phyloP scores from a whole-genome alignment of 2,797 vertebrate genomes.

The Rousettus madagascariensis region DNA sequence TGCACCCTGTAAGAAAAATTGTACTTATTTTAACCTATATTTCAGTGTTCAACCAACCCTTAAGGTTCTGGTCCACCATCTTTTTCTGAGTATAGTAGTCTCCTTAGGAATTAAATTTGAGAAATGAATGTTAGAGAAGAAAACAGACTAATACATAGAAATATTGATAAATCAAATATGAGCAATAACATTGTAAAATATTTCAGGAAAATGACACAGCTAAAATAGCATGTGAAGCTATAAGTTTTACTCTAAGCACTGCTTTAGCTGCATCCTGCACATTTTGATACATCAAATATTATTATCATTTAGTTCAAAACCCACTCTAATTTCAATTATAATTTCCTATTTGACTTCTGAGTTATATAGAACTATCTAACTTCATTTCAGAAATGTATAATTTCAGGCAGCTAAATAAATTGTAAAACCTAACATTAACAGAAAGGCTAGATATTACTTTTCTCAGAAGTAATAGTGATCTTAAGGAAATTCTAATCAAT shows the following conservation, averaged over 20 bases:
- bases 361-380: neutral
- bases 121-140: neutral
- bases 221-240: neutral
- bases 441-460: neutral
- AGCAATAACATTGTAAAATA: neutral
- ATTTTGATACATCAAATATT: neutral
- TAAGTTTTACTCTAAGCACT: neutral
- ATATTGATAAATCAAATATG: neutral
- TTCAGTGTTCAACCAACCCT: neutral
- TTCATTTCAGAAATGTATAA: neutral
- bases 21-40: neutral
- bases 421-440: neutral
- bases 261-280: neutral
- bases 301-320: neutral
- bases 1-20: neutral
- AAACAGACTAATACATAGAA: neutral
- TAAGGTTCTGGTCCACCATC: neutral
- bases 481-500: neutral
- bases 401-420: neutral
- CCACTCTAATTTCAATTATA: neutral
- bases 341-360: neutral
- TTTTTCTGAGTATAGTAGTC: neutral
- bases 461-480: neutral
- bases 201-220: neutral
- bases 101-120: neutral